phyloP scores from a whole-genome alignment of 2,797 vertebrate genomes.

The Myotis vivesi region DNA sequence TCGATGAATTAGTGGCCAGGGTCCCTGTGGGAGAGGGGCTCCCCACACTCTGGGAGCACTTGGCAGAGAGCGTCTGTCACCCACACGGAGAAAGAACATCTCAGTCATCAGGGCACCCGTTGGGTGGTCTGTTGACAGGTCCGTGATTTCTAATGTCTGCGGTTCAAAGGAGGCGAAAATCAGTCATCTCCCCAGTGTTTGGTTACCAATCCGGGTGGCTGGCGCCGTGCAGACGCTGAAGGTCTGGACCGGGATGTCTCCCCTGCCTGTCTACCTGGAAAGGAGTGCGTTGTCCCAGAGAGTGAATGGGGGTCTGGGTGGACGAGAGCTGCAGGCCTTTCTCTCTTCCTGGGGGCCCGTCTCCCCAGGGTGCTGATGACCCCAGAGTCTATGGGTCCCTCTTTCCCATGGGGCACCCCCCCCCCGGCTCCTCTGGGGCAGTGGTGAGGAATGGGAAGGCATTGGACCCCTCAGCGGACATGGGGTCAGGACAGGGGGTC shows the following conservation, averaged over 20 bases:
- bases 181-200: background rate
- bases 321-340: background rate
- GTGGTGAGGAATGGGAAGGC: background rate
- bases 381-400: background rate
- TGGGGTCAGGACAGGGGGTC: background rate
- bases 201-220: background rate
- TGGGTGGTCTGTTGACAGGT: background rate
- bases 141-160: background rate
- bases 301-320: rapidly evolving
- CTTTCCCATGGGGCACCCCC: background rate
- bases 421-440: background rate
- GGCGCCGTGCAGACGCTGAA: background rate
- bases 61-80: background rate
- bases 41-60: background rate
- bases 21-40: background rate
- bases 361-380: background rate
- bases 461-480: rapidly evolving
- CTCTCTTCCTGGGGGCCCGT: background rate
- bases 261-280: background rate
- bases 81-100: background rate
- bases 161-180: background rate
- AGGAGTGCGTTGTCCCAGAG: rapidly evolving
- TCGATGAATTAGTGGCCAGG: rapidly evolving
- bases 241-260: background rate
- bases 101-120: background rate